Base-by-base conservation (phyloP, 2,113 vertebrate species). In the Eleginops maclovinus region DNA sequence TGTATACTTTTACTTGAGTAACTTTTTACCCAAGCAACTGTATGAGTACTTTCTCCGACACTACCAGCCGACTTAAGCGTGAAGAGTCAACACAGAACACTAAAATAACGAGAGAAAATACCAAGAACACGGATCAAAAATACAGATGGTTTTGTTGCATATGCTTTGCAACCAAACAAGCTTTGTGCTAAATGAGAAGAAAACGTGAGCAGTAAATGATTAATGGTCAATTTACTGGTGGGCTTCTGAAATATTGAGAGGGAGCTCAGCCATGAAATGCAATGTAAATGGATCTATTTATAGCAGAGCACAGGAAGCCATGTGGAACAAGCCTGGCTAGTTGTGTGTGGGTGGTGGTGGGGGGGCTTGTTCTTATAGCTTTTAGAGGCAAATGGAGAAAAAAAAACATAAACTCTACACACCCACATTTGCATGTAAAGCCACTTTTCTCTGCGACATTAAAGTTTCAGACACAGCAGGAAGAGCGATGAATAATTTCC, bases 241-340 rank as follows among this genome's bases (percentile, higher is more conserved):
- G 78, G 77, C 58, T 84, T 86, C 73, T 91, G 81, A 92, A 91
- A 92, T 92, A 89, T 91, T 91, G 90, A 91, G 82, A 74, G 83
- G 19, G 50, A 86, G 73, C 80, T 91, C 88, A 87, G 84, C 86
- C 88, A 84, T 91, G 86, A 89, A 92, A 92, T 92, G 86, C 87
- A 90, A 87, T 87, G 90, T 89, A 91, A 88, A 91, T 91, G 84
- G 79, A 74, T 89, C 87, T 91, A 93, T 93, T 91, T 92, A 90
- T 92, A 92, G 88, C 1, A 24, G 0, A 14, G 65, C 77, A 78
- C 78, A 76, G 73, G 88, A 89, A 83, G 83, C 78, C 76, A 60
- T 82, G 90, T 81, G 89, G 82, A 87, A 87, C 60, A 31, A 6
- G 63, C 75, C 62, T 14, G 75, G 82, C 26, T 8, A 1, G 28